phyloP scores from a whole-genome alignment of 2,888 invertebrate genomes.

The Synergus umbraculus region DNA sequence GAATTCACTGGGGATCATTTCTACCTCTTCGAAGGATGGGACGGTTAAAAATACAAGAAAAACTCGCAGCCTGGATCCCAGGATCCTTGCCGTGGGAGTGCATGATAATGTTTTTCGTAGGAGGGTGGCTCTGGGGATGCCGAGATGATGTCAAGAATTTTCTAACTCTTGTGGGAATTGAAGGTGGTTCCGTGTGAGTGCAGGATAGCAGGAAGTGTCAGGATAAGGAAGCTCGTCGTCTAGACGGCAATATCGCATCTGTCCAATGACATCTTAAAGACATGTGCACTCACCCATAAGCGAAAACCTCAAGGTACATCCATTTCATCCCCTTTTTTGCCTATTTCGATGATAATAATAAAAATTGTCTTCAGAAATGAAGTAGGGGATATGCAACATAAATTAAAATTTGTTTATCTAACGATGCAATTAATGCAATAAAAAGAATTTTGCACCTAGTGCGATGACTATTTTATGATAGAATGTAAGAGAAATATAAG shows the following conservation, averaged over 20 bases:
- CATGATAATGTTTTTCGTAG: slow-evolving; percentile 63
- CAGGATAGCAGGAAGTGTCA: slow-evolving; percentile 67
- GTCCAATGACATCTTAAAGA: slow-evolving; percentile 70
- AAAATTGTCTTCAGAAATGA: not conserved
- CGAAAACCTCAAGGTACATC: slow-evolving; percentile 46
- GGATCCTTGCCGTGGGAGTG: slow-evolving; percentile 51
- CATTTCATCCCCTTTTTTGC: not conserved
- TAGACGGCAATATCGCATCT: slow-evolving; percentile 73
- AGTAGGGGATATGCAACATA: too few relatives aligned
- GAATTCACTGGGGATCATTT: slow-evolving; percentile 22
- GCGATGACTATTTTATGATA: too few relatives aligned
- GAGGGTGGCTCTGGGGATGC: slow-evolving; percentile 47
- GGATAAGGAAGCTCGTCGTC: slow-evolving; percentile 59
- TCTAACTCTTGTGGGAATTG: slow-evolving; percentile 65
- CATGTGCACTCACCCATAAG: slow-evolving; percentile 66
- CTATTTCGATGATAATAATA: not conserved
- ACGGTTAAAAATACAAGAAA: slow-evolving; percentile 32
- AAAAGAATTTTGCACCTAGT: too few relatives aligned
- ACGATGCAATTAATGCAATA: too few relatives aligned
- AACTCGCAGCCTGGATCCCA: slow-evolving; percentile 30
- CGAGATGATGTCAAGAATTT: slow-evolving; percentile 53
- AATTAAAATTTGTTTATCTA: too few relatives aligned
- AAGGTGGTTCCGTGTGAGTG: slow-evolving; percentile 48
- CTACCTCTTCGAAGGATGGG: slow-evolving; percentile 3
- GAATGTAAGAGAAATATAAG: too few relatives aligned